phyloP scores from a whole-genome alignment of 2,113 vertebrate genomes.

The Balaenoptera acutorostrata region DNA sequence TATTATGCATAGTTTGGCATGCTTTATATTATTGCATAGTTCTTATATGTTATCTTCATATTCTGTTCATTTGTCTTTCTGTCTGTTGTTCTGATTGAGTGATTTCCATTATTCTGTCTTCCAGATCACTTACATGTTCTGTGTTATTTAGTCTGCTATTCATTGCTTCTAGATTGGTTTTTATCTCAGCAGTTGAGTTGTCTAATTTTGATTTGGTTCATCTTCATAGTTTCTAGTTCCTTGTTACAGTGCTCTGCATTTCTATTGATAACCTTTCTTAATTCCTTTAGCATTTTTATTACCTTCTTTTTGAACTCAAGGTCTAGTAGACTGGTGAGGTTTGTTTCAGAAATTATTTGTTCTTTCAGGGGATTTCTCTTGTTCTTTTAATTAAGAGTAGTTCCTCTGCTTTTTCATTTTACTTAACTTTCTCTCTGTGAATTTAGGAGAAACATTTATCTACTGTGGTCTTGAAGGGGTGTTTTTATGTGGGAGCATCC shows the following conservation, averaged over 20 bases:
- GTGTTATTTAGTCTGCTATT: background rate
- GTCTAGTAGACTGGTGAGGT: background rate
- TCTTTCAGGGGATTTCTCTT: background rate
- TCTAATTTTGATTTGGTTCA: background rate
- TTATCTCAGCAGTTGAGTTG: background rate
- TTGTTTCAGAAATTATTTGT: background rate
- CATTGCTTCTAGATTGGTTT: background rate
- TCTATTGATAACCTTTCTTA: background rate
- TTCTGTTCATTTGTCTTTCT: background rate
- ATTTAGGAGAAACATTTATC: background rate
- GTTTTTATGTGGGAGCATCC: background rate
- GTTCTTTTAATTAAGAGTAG: background rate
- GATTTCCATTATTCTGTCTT: background rate
- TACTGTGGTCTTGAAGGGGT: background rate
- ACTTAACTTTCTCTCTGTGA: background rate
- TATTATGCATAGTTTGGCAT: background rate
- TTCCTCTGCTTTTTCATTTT: background rate
- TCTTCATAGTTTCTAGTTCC: background rate
- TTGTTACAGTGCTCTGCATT: background rate
- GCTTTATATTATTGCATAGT: background rate
- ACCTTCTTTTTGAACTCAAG: background rate
- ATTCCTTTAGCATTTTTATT: background rate
- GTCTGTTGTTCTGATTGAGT: background rate
- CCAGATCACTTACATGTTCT: background rate
- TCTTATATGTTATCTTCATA: background rate